phyloP scores from a whole-genome alignment of 2,888 invertebrate species.

The Meandrusa payeni region DNA sequence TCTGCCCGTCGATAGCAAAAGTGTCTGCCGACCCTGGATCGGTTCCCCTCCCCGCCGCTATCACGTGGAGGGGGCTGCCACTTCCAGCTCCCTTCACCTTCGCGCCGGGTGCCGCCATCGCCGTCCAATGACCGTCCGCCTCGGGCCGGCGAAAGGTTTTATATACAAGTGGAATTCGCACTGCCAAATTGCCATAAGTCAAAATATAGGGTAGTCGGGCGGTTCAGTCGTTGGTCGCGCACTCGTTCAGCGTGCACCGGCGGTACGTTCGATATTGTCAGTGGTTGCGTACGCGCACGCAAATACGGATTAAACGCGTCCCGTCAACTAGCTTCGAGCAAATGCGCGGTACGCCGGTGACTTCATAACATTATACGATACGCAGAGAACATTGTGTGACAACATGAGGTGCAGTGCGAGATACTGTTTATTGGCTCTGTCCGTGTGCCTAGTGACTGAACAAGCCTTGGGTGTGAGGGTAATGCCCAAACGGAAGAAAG shows the following conservation, averaged over 20 bases:
- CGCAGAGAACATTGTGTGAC: constrained; percentile 55
- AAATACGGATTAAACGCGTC: constrained; percentile 45
- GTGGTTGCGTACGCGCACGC: constrained; percentile 42
- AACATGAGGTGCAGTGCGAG: constrained; percentile 77
- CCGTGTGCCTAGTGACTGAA: constrained; percentile 75
- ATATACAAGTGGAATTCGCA: constrained; percentile 83
- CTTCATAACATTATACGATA: constrained; percentile 44
- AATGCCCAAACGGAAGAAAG: constrained; percentile 80
- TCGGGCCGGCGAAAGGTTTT: constrained; percentile 83
- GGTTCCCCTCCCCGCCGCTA: constrained; percentile 51
- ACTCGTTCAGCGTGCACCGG: constrained; percentile 41
- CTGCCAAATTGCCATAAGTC: constrained; percentile 81
- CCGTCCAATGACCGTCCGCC: constrained; percentile 74
- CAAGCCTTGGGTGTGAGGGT: constrained; percentile 78
- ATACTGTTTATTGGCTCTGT: constrained; percentile 73
- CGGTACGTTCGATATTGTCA: constrained; percentile 28
- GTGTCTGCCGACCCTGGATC: constrained; percentile 75
- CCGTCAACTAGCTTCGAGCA: constrained; percentile 39
- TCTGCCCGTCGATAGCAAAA: constrained; percentile 70
- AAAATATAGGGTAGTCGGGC: constrained; percentile 83
- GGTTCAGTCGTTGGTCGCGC: constrained; percentile 65
- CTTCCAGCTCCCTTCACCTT: constrained; percentile 69
- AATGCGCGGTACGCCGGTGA: constrained; percentile 62
- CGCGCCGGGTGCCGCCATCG: constrained; percentile 35
- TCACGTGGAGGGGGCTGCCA: constrained; percentile 63